phyloP scores from a whole-genome alignment of 2,888 invertebrate genomes.

The Campopleginae sp. region DNA sequence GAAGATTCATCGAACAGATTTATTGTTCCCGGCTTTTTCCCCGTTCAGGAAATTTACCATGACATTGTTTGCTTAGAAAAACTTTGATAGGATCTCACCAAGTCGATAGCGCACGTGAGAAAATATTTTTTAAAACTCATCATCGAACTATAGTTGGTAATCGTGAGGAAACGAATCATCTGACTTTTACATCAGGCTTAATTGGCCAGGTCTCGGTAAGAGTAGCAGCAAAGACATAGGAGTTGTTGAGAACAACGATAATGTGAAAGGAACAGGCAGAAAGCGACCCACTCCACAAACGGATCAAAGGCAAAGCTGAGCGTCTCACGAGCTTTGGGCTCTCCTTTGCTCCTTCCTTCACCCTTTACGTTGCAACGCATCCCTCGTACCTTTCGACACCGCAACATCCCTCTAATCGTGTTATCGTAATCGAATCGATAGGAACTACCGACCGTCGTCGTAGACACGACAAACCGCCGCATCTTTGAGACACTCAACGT shows the following conservation, averaged over 20 bases:
- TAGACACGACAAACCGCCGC: constrained; percentile 55
- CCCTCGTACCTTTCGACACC: constrained; percentile 51
- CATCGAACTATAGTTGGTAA: background rate
- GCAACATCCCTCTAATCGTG: constrained; percentile 64
- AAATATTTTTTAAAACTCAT: background rate
- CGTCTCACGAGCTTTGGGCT: constrained; percentile 58
- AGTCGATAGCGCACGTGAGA: background rate
- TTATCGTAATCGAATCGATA: constrained; percentile 68
- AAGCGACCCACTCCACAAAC: constrained; percentile 59
- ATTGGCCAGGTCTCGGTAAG: background rate
- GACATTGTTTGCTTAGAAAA: background rate
- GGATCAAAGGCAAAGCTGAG: constrained; percentile 63
- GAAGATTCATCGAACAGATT: too few species aligned
- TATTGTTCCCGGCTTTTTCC: too few species aligned
- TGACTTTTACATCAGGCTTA: constrained; percentile 16
- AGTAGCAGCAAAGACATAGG: constrained; percentile 14
- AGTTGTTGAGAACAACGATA: constrained; percentile 37
- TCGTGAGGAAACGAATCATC: constrained; percentile 10
- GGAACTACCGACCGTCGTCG: constrained; percentile 63
- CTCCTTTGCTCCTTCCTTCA: constrained; percentile 42
- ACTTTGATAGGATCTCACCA: background rate
- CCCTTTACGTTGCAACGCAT: constrained; percentile 22
- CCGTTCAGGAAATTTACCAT: too few species aligned
- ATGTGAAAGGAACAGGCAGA: constrained; percentile 40
- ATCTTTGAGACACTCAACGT: constrained; percentile 59